A percentile compares a stretch with the other conserved stretches of the same genome.
phyloP scores from a whole-genome alignment of 1,140 invertebrate genomes.

The Magallana angulata region DNA sequence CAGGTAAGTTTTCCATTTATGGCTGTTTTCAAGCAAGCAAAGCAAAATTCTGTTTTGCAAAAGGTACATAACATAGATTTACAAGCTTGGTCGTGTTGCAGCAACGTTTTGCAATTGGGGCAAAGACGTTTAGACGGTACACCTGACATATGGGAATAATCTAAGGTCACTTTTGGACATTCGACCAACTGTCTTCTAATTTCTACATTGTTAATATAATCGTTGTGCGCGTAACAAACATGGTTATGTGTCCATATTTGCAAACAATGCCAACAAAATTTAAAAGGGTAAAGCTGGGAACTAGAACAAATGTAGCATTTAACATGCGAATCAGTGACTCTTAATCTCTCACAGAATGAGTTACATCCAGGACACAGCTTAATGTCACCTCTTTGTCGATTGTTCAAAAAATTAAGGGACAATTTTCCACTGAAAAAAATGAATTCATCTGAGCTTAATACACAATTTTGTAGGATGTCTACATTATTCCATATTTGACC shows the following conservation, averaged over 20 bases:
- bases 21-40: not conserved
- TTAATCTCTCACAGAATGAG: not conserved
- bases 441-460: not conserved
- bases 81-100: constrained; percentile 3
- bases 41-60: constrained; percentile 1
- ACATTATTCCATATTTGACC: not conserved
- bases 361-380: not conserved
- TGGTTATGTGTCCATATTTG: not conserved
- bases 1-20: not conserved
- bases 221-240: fast-evolving
- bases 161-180: not conserved
- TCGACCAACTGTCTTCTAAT: not conserved
- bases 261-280: not conserved
- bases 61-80: constrained; percentile 9
- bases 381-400: not conserved
- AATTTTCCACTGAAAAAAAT: not conserved
- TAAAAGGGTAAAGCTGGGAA: not conserved
- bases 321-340: not conserved
- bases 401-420: not conserved
- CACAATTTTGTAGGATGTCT: not conserved
- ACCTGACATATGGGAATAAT: not conserved
- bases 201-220: not conserved
- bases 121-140: not conserved
- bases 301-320: not conserved
- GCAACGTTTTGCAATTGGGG: not conserved